Percentiles rank a stretch among this genome's conserved stretches.
phyloP scores from a whole-genome alignment of 2,888 invertebrate species.

The Odontothrips loti region DNA sequence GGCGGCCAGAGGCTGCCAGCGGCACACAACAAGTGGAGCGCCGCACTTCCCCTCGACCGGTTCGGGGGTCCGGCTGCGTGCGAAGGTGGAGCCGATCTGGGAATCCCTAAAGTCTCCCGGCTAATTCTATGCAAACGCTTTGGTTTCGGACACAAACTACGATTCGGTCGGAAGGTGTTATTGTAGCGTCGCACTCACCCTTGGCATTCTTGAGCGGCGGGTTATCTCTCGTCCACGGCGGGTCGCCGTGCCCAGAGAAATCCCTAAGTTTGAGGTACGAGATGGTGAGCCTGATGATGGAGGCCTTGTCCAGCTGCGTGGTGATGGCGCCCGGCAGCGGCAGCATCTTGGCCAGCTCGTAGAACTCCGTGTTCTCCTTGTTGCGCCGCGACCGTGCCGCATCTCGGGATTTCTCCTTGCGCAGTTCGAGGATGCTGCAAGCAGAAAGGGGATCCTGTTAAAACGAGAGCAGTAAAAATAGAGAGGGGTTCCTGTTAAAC shows the following conservation, averaged over 20 bases:
- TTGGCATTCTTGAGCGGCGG: conserved; percentile 75
- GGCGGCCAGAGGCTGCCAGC: too few species aligned
- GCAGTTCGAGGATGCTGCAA: conserved; percentile 86
- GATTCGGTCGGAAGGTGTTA: too few species aligned
- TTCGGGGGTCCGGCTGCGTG: neutral
- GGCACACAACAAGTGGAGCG: neutral
- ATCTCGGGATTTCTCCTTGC: conserved; percentile 90
- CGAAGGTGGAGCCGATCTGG: neutral
- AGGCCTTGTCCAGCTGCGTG: conserved; percentile 91
- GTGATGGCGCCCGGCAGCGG: conserved; percentile 87
- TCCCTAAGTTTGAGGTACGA: conserved; percentile 91
- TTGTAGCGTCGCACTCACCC: conserved; percentile 55
- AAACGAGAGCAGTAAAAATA: too few species aligned
- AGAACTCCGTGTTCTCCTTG: conserved; percentile 95
- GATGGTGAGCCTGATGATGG: conserved; percentile 93
- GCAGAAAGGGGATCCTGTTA: conserved; percentile 40
- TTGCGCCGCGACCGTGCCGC: conserved; percentile 87
- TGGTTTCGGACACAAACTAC: too few species aligned
- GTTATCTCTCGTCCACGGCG: conserved; percentile 86
- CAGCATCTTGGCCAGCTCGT: conserved; percentile 91
- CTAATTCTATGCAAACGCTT: too few species aligned
- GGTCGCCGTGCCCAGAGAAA: conserved; percentile 93
- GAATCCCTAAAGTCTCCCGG: too few species aligned
- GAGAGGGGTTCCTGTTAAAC: too few species aligned
- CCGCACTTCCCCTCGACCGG: neutral